Base-by-base conservation (phyloP, 2,113 vertebrate genomes). In the Epinephelus moara region DNA sequence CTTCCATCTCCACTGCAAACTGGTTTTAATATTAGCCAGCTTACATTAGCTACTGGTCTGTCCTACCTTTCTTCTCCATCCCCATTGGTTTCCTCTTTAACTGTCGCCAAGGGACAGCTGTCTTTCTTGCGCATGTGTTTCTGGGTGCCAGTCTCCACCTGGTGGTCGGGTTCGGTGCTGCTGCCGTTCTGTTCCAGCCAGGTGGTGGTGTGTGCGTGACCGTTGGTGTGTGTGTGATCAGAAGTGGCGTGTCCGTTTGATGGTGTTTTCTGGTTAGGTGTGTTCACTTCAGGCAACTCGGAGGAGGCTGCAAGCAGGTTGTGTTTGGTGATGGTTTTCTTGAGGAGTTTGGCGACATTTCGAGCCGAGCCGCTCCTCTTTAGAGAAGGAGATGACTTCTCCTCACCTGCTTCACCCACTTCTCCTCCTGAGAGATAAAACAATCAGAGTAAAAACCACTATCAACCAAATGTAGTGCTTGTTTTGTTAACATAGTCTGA, bases 321-420 rank as follows among this genome's bases (percentile, higher is more conserved):
- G 68, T 96, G 95, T 80, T 95, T 98, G 23, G 95, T 97, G 78
- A 98, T 75, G 84, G 88, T 97, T 93, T 96, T 99, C 90, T 97
- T 98, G 40, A 99, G 90, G 18, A 97, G 94, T 88, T 95, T 97
- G 64, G 96, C 97, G 19, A 93, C 96, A 30, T 98, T 97, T 81
- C 86, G 83, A 2, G 90, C 91, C 0, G 95, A 94, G 86, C 14
- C 90, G 23, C 3, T 95, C 90, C 91, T 96, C 80, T 91, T 96
- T 45, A 96, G 67, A 72, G 95, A 92, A 4, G 96, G 85, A 33
- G 78, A 9, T 85, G 63, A 13, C 45, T 2, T 94, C 89, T 12
- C 87, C 94, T 15, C 47, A 45, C 18, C 40, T 25, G 27, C 49
- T 66, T 47, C 83, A 27, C 23, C 81, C 66, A 19, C 80, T 25